Evolutionary conservation across 2,113 vertebrate species (phyloP).

Genomic region (Cavia porcellus): DNA sequence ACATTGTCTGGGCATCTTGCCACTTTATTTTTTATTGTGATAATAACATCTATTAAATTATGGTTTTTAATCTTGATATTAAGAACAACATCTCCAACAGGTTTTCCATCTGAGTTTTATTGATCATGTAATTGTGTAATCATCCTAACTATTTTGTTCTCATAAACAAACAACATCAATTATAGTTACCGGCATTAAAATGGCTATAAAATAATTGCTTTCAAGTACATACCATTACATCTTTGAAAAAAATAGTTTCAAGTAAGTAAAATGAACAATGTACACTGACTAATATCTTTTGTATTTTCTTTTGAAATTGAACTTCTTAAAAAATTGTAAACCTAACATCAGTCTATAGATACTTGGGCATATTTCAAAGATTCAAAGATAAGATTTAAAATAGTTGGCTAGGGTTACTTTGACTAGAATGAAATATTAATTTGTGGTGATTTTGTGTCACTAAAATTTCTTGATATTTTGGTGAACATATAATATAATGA

Average conservation of each 20-base stretch:
- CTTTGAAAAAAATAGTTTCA: slow-evolving; percentile 29
- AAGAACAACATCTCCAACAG: slow-evolving; percentile 18
- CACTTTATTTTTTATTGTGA: neutral
- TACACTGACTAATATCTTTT: neutral
- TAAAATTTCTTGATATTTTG: neutral
- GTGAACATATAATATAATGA: neutral
- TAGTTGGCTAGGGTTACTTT: neutral
- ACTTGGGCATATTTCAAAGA: neutral
- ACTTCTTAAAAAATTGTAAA: neutral
- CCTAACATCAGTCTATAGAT: neutral
- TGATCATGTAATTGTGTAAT: neutral
- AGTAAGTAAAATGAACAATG: neutral
- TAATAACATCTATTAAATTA: slow-evolving; percentile 18
- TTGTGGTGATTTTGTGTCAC: neutral
- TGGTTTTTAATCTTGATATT: neutral
- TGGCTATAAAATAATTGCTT: neutral
- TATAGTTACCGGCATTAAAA: slow-evolving; percentile 19
- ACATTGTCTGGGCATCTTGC: neutral
- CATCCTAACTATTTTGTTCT: neutral
- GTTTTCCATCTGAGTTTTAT: neutral
- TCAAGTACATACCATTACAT: neutral
- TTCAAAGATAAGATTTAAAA: neutral
- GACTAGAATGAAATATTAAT: neutral
- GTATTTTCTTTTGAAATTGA: neutral
- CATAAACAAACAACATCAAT: neutral